These are phyloP conservation scores for Heliconius eleuchia DNA, from an alignment of 1,140 invertebrate genomes.

Conservation along the genomic window DNA sequence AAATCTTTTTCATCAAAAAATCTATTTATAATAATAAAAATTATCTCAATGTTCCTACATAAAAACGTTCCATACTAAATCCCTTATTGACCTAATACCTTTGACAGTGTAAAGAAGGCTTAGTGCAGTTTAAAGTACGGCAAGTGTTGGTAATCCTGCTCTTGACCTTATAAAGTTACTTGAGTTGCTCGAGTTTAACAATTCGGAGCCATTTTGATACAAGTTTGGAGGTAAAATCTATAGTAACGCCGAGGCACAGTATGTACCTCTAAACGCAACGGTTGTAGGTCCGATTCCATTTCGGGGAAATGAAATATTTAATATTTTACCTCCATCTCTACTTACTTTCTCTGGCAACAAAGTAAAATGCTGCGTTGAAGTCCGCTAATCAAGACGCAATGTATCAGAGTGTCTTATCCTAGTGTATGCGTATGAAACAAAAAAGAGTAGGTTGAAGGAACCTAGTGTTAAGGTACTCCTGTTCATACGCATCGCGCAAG, in stretches of 20 bases:
- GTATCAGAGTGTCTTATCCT: too few relatives aligned
- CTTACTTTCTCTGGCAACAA: too few relatives aligned
- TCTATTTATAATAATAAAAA: not conserved
- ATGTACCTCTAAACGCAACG: not conserved
- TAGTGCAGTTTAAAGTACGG: conserved; percentile 1
- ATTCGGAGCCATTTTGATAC: too few relatives aligned
- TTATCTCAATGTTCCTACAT: not conserved
- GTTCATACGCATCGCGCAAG: too few relatives aligned
- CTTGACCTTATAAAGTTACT: not conserved
- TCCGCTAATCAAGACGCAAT: too few relatives aligned
- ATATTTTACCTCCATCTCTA: not conserved
- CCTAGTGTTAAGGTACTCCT: too few relatives aligned
- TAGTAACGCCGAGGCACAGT: not conserved
- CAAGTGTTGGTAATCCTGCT: not conserved
- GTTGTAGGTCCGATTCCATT: not conserved
- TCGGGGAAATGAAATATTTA: not conserved
- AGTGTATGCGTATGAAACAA: too few relatives aligned
- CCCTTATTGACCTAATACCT: not conserved
- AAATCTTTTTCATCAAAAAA: too few relatives aligned
- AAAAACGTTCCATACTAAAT: conserved; percentile 1
- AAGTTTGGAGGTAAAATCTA: too few relatives aligned
- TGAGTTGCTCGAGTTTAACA: too few relatives aligned
- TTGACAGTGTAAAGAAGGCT: not conserved
- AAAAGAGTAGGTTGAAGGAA: too few relatives aligned
- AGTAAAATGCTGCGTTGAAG: too few relatives aligned